A percentile compares a stretch with the other conserved stretches of the same genome.
Conservation (phyloP, 2,888 invertebrate species). For the Trisateles emortualis region DNA sequence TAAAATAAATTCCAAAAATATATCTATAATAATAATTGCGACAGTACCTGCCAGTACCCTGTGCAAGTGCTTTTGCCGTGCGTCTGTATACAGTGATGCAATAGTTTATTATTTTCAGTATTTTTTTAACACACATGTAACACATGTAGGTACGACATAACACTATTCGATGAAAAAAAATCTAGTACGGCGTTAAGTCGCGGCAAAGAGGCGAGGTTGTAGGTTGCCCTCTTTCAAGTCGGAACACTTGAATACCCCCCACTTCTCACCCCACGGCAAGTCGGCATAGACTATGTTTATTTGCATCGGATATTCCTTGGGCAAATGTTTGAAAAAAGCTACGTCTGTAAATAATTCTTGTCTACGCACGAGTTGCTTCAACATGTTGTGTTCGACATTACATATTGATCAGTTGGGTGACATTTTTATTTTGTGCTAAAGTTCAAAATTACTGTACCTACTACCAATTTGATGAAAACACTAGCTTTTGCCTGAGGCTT, state of each 20-base stretch:
- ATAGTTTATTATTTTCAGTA: neutral
- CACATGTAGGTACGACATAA: slow-evolving; percentile 14
- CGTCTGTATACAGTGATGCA: too few species aligned
- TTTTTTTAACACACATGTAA: slow-evolving; percentile 19
- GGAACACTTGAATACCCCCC: slow-evolving; percentile 70
- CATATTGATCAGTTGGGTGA: neutral
- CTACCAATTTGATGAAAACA: too few species aligned
- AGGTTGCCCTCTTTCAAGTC: slow-evolving; percentile 73
- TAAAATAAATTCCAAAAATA: too few species aligned
- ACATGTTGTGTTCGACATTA: neutral
- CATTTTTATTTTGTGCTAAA: neutral
- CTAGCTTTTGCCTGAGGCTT: too few species aligned
- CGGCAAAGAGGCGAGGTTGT: slow-evolving; percentile 61
- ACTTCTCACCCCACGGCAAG: slow-evolving; percentile 51
- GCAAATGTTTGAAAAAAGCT: slow-evolving; percentile 48
- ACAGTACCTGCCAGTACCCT: too few species aligned
- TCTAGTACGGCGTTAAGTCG: slow-evolving; percentile 79
- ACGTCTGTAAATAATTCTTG: slow-evolving; percentile 19
- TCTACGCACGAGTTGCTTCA: neutral
- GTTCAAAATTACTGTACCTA: neutral
- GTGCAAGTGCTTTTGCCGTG: too few species aligned
- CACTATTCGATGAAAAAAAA: slow-evolving; percentile 76
- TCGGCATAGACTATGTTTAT: slow-evolving; percentile 73
- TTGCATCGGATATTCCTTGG: slow-evolving; percentile 75
- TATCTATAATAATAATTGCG: too few species aligned